Evolutionary conservation across 2,888 invertebrate species (phyloP), one percentile per base, ranked within the genome.

Genomic region (Anagyrus pseudococci): DNA sequence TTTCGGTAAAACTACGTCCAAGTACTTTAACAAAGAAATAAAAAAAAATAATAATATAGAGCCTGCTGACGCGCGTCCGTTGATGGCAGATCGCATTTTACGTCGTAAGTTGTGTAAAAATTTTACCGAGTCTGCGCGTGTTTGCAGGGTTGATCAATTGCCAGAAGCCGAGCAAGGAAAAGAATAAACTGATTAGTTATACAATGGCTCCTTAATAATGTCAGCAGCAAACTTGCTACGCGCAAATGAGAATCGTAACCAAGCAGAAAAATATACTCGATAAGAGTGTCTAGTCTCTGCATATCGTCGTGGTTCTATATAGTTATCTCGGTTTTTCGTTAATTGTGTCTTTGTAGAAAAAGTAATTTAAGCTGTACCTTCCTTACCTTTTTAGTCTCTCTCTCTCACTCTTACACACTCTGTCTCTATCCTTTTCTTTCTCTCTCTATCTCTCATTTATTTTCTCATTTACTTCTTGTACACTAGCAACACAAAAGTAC

Each of bases 231-330:
- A 63, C 47, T 67, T 67, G 66, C 63, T 67, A 63, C 61, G 63
- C 66, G 66, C 63, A 67, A 58, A 64, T 60, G 37, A 56, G 53
- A 67, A 64, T 58, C 60, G 55, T 63, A 64, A 61, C 47, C 60
- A 63, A 64, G 66, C 66, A 67, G 66, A 67, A 61, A 58, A 66
- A 60, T 61, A 61, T 64, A 67, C 66, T 61, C 61, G 63, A 58
- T 63, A 58, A 67, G 66, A 67, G 66, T 67, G 58, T 67, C 67
- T 67, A 67, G 67, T 67, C 67, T 67, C 67, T 67, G 67, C 67
- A 64, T 57, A 64, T 67, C 59, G 62, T 67, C 64, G 61, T 64
- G 67, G 61, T 67, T 64, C 62, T 64, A 62, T 62, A 64, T 62
- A 64, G 46, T 64, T 66, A 62, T 62, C 44, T 59, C 54, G 37